Evolutionary conservation across 1,140 invertebrate species (phyloP).

Genomic region (Melanaphis sacchari): DNA sequence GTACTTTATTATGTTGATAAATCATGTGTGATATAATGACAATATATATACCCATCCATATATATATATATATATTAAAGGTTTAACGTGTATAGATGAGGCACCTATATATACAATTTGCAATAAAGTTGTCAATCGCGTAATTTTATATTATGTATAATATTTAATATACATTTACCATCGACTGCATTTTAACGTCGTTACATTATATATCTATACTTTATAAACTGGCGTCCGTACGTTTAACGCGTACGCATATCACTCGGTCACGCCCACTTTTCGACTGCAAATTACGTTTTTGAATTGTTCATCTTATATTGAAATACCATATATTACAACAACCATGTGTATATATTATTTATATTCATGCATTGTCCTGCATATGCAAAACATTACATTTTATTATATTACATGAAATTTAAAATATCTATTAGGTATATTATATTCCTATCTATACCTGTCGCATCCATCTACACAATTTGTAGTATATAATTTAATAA

Average conservation of each 20-base stretch:
- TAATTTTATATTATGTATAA: not conserved
- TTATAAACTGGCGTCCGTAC: not conserved
- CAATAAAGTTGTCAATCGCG: not conserved
- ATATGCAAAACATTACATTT: not conserved
- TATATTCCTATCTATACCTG: not conserved
- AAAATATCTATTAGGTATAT: not conserved
- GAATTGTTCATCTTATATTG: not conserved
- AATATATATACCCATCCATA: not conserved
- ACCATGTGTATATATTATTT: not conserved
- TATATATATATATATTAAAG: not conserved
- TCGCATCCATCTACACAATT: not conserved
- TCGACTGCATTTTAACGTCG: not conserved
- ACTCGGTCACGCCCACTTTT: constrained; percentile 31
- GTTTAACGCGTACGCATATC: not conserved
- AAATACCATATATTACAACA: not conserved
- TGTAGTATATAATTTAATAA: not conserved
- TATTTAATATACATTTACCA: not conserved
- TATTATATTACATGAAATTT: not conserved
- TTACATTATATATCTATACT: not conserved
- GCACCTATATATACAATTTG: not conserved
- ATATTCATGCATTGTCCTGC: not conserved
- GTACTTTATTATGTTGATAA: not conserved
- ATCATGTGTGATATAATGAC: not conserved
- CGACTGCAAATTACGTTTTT: constrained; percentile 34
- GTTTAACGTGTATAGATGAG: not conserved